Percentiles rank a stretch among this genome's conserved stretches.
Conservation (phyloP, 2,888 invertebrate species). For the Scaptomyza reducta region DNA sequence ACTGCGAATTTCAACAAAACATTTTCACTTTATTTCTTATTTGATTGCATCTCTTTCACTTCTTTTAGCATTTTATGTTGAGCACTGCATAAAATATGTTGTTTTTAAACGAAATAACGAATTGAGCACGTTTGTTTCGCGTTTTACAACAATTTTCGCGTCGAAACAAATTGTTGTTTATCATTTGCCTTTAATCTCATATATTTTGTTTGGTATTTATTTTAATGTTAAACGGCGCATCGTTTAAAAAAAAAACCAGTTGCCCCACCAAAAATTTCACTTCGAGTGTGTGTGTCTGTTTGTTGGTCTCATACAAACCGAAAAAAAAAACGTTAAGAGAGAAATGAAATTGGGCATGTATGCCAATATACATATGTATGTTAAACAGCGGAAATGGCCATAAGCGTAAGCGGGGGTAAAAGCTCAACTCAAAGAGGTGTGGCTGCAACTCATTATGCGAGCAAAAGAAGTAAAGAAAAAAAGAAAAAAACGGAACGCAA, state of each 20-base stretch:
- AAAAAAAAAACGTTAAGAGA: slow-evolving; percentile 13
- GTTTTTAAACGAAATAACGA: slow-evolving; percentile 48
- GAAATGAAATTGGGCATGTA: slow-evolving; percentile 64
- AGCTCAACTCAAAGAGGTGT: slow-evolving; percentile 63
- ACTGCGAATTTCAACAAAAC: slow-evolving; percentile 58
- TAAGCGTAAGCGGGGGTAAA: slow-evolving; percentile 52
- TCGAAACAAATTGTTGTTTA: slow-evolving; percentile 36
- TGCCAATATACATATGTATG: slow-evolving; percentile 63
- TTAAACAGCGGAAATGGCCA: slow-evolving; percentile 70
- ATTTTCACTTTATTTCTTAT: slow-evolving; percentile 34
- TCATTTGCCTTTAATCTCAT: slow-evolving; percentile 30
- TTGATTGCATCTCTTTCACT: not conserved
- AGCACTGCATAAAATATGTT: slow-evolving; percentile 22
- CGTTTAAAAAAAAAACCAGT: slow-evolving; percentile 47
- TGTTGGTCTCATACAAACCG: slow-evolving; percentile 44
- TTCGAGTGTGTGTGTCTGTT: slow-evolving; percentile 42
- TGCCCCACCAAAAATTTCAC: slow-evolving; percentile 65
- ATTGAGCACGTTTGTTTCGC: slow-evolving; percentile 65
- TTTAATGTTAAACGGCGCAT: slow-evolving; percentile 20
- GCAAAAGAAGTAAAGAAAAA: slow-evolving; percentile 6
- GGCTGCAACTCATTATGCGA: slow-evolving; percentile 57
- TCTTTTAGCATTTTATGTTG: slow-evolving; percentile 11
- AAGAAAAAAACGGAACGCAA: slow-evolving; percentile 40
- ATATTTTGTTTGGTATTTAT: not conserved
- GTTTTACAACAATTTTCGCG: slow-evolving; percentile 47